Percentiles rank a stretch among this genome's conserved stretches.
phyloP scores from a whole-genome alignment of 2,113 vertebrate genomes.

The Caretta caretta region DNA sequence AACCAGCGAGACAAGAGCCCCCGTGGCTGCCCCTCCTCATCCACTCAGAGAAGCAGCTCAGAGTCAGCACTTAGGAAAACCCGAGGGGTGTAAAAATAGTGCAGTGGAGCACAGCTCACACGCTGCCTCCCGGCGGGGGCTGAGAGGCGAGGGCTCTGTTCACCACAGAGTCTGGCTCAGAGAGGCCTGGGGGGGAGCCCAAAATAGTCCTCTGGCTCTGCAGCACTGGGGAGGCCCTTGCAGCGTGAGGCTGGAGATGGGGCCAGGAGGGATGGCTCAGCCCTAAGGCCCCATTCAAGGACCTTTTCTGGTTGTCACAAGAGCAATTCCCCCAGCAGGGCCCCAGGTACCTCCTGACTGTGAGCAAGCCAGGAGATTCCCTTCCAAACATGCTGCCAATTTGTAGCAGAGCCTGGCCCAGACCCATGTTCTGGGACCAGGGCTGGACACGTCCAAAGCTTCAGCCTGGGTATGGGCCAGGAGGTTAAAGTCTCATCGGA shows the following conservation, averaged over 20 bases:
- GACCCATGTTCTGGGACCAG: neutral
- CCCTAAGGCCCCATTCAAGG: neutral
- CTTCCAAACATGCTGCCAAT: neutral
- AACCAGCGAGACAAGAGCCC: neutral
- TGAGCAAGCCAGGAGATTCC: neutral
- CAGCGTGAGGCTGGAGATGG: too few species aligned
- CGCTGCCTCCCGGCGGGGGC: rapidly evolving
- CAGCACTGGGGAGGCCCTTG: neutral
- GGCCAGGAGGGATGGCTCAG: neutral
- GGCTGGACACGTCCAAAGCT: too few species aligned
- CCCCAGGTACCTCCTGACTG: neutral
- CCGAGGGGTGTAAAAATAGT: neutral
- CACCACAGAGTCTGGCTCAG: rapidly evolving
- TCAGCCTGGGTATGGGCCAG: neutral
- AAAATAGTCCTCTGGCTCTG: neutral
- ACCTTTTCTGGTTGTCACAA: neutral
- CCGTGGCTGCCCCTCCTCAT: neutral
- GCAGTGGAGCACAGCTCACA: neutral
- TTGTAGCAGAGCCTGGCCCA: neutral
- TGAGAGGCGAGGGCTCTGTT: neutral
- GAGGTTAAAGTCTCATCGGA: neutral
- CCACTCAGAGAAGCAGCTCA: neutral
- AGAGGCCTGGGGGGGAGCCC: neutral
- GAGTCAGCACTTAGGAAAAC: neutral
- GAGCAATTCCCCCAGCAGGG: neutral